phyloP scores from a whole-genome alignment of 2,113 vertebrate genomes.

The Mystacornis crossleyi region DNA sequence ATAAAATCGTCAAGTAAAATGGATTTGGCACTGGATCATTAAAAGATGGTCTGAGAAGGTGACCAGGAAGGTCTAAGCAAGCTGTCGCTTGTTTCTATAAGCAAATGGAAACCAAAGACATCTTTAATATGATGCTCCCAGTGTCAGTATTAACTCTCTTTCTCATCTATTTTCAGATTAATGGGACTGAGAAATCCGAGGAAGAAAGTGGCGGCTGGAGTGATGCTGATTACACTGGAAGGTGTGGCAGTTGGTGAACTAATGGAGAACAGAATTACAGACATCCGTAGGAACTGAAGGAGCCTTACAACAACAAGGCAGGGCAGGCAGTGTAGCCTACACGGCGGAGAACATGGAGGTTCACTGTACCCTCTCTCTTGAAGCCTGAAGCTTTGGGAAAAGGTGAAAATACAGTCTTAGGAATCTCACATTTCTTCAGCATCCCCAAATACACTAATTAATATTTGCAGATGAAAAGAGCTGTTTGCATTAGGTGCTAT shows the following conservation, averaged over 20 bases:
- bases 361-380: neutral
- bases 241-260: neutral
- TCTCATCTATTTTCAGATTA: conserved; percentile 23
- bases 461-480: neutral
- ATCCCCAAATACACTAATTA: neutral
- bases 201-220: neutral
- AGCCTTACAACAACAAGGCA: neutral
- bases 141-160: conserved; percentile 1
- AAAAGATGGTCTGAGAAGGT: neutral
- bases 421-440: neutral
- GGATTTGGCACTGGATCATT: neutral
- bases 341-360: neutral
- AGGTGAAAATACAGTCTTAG: neutral
- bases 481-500: neutral
- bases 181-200: neutral
- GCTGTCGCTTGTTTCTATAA: neutral
- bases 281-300: neutral
- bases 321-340: neutral
- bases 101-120: neutral
- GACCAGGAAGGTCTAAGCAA: neutral
- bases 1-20: neutral
- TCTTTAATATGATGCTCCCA: neutral
- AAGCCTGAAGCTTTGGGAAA: neutral
- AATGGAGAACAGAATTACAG: neutral
- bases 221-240: neutral